Percentiles rank a stretch among this genome's conserved stretches.
Evolutionary conservation across 2,113 vertebrate species (phyloP).

Genomic region (Morone saxatilis): DNA sequence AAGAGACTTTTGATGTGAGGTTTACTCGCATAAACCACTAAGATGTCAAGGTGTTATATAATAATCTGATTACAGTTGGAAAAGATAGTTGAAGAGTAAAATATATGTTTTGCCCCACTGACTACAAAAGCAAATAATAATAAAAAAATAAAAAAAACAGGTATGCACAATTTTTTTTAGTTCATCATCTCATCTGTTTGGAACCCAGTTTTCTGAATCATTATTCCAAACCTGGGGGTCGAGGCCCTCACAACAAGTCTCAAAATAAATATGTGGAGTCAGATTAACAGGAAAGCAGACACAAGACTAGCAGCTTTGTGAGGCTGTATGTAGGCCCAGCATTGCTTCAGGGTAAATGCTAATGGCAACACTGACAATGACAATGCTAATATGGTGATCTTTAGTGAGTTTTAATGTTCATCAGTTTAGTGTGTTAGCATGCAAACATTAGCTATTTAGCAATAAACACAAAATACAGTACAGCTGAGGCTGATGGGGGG

Average conservation of each 20-base stretch:
- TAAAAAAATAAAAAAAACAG: not conserved
- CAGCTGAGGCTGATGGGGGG: not conserved
- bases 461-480: not conserved
- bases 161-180: not conserved
- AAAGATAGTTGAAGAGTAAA: not conserved
- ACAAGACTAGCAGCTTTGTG: not conserved
- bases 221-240: too few species aligned
- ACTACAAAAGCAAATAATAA: not conserved
- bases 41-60: not conserved
- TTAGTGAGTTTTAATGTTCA: not conserved
- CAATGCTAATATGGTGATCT: not conserved
- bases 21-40: not conserved
- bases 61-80: not conserved
- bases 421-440: not conserved
- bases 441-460: not conserved
- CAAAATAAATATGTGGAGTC: not conserved
- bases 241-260: too few species aligned
- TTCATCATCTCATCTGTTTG: not conserved
- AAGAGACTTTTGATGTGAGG: slow-evolving; percentile 16
- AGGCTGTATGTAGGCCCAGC: not conserved
- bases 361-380: not conserved
- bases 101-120: not conserved
- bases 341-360: not conserved
- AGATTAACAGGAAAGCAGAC: not conserved
- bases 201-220: too few species aligned